Conservation (phyloP, 2,797 vertebrate genomes). For the Knipowitschia caucasica region DNA sequence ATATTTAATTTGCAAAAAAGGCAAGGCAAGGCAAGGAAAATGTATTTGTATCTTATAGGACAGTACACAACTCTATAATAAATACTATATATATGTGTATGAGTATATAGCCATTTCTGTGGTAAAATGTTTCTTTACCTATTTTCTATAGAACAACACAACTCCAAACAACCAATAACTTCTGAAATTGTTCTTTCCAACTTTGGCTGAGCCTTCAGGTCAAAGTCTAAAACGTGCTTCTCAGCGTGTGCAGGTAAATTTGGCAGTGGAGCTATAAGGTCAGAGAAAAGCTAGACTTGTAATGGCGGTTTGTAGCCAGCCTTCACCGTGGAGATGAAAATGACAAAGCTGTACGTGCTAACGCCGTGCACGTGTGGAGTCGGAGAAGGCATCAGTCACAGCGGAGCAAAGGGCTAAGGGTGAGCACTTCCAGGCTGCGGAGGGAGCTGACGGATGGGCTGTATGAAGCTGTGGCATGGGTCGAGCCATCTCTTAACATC, state of each 20-base stretch:
- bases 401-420: slow-evolving; percentile 32
- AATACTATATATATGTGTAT: too few relatives aligned
- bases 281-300: slow-evolving; percentile 38
- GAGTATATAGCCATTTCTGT: neutral
- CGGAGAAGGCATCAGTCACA: slow-evolving; percentile 54
- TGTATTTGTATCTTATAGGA: too few relatives aligned
- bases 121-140: slow-evolving; percentile 11
- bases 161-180: slow-evolving; percentile 21
- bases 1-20: too few relatives aligned
- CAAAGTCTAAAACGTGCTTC: slow-evolving; percentile 41
- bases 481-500: slow-evolving; percentile 53
- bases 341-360: slow-evolving; percentile 35
- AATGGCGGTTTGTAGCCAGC: slow-evolving; percentile 36
- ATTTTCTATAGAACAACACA: slow-evolving; percentile 10
- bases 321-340: slow-evolving; percentile 42
- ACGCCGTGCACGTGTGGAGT: slow-evolving; percentile 38
- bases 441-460: slow-evolving; percentile 59
- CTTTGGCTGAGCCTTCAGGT: slow-evolving; percentile 36
- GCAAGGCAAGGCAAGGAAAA: too few relatives aligned
- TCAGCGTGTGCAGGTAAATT: slow-evolving; percentile 44
- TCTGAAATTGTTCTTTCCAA: slow-evolving; percentile 46
- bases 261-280: slow-evolving; percentile 41
- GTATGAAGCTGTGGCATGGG: slow-evolving; percentile 42
- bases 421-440: slow-evolving; percentile 41
- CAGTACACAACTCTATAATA: too few relatives aligned